Evolutionary conservation across 2,888 invertebrate species (phyloP), one percentile per base, ranked within the genome.

Genomic region (Drosophila lutescens): DNA sequence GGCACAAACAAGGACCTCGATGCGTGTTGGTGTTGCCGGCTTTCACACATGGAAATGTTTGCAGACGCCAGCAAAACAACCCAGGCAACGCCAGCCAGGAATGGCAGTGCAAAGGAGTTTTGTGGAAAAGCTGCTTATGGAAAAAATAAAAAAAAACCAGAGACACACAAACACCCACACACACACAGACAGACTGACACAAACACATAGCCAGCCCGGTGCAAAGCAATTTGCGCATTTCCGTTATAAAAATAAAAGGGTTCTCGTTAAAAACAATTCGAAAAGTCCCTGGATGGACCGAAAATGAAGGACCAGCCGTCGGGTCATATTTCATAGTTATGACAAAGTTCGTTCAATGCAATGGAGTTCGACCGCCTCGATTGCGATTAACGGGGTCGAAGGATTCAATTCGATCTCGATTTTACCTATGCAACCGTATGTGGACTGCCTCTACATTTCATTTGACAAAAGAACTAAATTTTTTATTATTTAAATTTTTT

Each of bases 41-140:
- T 80, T 83, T 88, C 85, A 88, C 83, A 88, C 85, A 84, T 84
- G 85, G 67, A 84, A 88, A 84, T 83, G 89, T 86, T 83, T 88
- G 83, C 89, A 86, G 85, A 83, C 89, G 85, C 76, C 85, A 80
- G 81, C 82, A 86, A 86, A 83, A 86, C 71, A 88, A 77, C 26
- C 72, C 49, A 51, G 73, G 56, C 59, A 62, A 71, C 59, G 70
- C 49, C 74, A 57, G 69, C 56, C 50, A 63, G 65, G 41, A 49
- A 30, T 30, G 44, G 59, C 40, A 40, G 51, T 38, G 54, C 41
- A 46, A 54, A 40, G 58, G 55, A 57, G 71, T 66, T 55, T 44
- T 57, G 60, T 43, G 81, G 68, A 71, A 86, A 83, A 83, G 83
- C 83, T 74, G 89, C 83, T 83, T 83, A 83, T 86, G 86, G 89